These are phyloP conservation scores for Drosophila biarmipes DNA, from an alignment of 1,140 invertebrate genomes.

Conservation along the genomic window DNA sequence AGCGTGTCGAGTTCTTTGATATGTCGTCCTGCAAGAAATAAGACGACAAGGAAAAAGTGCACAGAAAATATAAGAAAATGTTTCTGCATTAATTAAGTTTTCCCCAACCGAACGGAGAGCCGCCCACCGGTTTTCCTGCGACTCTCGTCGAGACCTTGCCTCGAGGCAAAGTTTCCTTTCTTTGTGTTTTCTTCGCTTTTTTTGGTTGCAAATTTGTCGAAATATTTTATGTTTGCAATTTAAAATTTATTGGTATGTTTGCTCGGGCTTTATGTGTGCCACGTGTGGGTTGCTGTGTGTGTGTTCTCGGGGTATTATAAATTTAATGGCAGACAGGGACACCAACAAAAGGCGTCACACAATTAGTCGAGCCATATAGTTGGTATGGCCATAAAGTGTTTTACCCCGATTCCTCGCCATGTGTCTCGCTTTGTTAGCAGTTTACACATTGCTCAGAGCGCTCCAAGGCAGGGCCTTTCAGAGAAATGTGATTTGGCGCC, in stretches of 20 bases:
- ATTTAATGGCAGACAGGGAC: conserved; percentile 65
- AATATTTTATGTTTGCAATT: conserved; percentile 83
- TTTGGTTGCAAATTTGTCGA: conserved; percentile 71
- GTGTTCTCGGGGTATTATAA: conserved; percentile 61
- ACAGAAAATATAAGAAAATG: conserved; percentile 61
- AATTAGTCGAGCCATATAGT: conserved; percentile 73
- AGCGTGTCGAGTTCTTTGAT: conserved; percentile 91
- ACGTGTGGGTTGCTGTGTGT: conserved; percentile 40
- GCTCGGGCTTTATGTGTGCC: conserved; percentile 67
- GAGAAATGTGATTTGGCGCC: conserved; percentile 28
- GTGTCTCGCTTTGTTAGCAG: conserved; percentile 23
- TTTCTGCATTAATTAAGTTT: conserved; percentile 81
- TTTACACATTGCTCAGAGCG: conserved; percentile 47
- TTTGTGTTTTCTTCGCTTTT: conserved; percentile 18
- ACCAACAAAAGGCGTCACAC: conserved; percentile 56
- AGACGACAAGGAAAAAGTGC: conserved; percentile 20
- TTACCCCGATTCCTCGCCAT: conserved; percentile 14
- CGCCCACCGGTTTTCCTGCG: neutral
- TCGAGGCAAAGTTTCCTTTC: conserved; percentile 29
- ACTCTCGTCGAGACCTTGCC: conserved; percentile 25
- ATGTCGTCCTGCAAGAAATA: conserved; percentile 89
- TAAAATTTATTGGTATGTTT: conserved; percentile 79
- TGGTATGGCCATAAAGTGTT: conserved; percentile 65
- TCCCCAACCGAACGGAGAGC: conserved; percentile 3
- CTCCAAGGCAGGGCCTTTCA: conserved; percentile 47